These are phyloP conservation scores for Isichthys henryi DNA, from an alignment of 2,113 vertebrate species.

Conservation along the genomic window DNA sequence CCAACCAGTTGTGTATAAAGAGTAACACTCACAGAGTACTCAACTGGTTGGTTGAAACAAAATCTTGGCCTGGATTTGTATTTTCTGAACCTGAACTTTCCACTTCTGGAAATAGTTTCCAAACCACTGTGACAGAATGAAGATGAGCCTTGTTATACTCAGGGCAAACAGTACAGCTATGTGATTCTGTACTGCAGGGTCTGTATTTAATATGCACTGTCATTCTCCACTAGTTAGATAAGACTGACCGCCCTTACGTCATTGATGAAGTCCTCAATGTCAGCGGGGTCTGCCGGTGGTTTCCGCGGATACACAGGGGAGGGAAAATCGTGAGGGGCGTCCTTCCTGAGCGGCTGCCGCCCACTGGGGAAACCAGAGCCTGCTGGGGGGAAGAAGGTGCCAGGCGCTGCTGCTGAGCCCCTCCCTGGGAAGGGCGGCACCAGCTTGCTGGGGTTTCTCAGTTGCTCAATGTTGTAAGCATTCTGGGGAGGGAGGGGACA, in stretches of 20 bases:
- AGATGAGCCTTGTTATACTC: not conserved
- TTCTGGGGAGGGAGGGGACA: slow-evolving; percentile 57
- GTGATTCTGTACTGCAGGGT: not conserved
- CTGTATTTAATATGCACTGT: not conserved
- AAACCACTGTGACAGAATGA: not conserved
- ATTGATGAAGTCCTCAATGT: slow-evolving; percentile 85
- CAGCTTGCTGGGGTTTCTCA: slow-evolving; percentile 70
- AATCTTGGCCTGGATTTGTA: not conserved
- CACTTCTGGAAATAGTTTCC: not conserved
- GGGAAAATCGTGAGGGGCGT: slow-evolving; percentile 63
- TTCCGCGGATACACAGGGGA: slow-evolving; percentile 55
- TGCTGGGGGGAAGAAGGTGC: slow-evolving; percentile 26
- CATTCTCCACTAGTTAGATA: not conserved
- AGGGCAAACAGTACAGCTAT: not conserved
- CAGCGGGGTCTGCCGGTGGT: slow-evolving; percentile 63
- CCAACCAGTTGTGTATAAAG: not conserved
- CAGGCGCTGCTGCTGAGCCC: not conserved
- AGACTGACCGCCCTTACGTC: slow-evolving; percentile 56
- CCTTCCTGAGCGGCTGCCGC: slow-evolving; percentile 67
- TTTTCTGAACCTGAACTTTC: not conserved
- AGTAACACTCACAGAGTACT: not conserved
- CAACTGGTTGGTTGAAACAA: not conserved
- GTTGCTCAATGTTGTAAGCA: slow-evolving; percentile 82
- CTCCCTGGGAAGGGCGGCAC: slow-evolving; percentile 12
- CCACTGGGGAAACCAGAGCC: slow-evolving; percentile 45